These are phyloP conservation scores for Drosophila subsilvestris DNA, from an alignment of 2,888 invertebrate genomes.

Conservation along the genomic window DNA sequence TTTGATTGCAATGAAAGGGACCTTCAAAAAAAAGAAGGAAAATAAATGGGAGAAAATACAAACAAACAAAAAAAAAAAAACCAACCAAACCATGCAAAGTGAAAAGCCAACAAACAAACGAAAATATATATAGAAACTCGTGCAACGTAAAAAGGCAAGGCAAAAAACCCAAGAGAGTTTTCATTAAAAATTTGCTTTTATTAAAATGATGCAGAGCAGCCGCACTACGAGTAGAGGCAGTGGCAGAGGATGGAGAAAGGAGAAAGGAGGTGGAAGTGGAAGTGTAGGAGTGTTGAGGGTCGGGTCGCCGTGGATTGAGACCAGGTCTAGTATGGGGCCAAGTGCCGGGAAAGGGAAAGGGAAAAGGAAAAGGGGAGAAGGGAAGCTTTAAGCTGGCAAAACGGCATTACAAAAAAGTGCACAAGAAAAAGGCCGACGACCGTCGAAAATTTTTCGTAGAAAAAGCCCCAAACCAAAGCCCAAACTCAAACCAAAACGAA, in stretches of 20 bases:
- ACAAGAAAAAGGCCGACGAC: slow-evolving; percentile 55
- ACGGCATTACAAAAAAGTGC: slow-evolving; percentile 32
- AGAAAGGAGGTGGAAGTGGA: background rate
- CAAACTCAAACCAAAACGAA: slow-evolving; percentile 5
- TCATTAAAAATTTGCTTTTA: slow-evolving; percentile 72
- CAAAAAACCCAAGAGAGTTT: slow-evolving; percentile 51
- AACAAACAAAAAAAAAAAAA: slow-evolving; percentile 20
- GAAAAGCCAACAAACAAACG: slow-evolving; percentile 38
- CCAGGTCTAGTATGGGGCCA: background rate
- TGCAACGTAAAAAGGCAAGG: slow-evolving; percentile 32
- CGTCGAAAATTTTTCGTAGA: slow-evolving; percentile 60
- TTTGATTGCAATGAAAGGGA: slow-evolving; percentile 44
- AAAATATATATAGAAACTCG: slow-evolving; percentile 5
- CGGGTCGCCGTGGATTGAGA: background rate
- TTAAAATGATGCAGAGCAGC: slow-evolving; percentile 56
- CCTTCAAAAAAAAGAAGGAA: slow-evolving; percentile 27
- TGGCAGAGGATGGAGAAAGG: slow-evolving; percentile 6
- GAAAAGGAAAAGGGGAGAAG: background rate
- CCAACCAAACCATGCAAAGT: slow-evolving; percentile 8
- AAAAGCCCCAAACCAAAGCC: slow-evolving; percentile 36
- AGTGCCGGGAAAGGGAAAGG: background rate
- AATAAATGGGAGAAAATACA: background rate
- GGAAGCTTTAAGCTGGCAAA: slow-evolving; percentile 28
- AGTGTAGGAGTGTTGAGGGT: background rate
- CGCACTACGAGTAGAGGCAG: slow-evolving; percentile 1